phyloP scores from a whole-genome alignment of 2,113 vertebrate species.

The Chloropsis cyanopogon region DNA sequence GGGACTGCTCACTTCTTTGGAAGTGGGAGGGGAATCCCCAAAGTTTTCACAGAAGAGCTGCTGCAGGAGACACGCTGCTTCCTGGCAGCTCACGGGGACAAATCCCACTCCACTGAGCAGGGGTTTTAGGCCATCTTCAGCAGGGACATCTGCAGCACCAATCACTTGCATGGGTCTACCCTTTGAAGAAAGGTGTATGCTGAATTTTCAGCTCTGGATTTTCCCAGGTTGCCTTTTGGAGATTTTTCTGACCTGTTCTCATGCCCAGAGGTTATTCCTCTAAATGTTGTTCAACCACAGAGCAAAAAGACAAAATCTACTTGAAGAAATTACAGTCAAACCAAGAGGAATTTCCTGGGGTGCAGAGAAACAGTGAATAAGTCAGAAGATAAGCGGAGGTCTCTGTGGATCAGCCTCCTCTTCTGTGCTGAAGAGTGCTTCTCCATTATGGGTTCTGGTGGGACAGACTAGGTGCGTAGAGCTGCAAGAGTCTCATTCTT shows the following conservation, averaged over 20 bases:
- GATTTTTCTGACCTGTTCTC: not conserved
- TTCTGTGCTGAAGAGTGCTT: not conserved
- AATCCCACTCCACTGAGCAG: accelerated
- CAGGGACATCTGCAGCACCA: not conserved
- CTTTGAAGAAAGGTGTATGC: not conserved
- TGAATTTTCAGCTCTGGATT: not conserved
- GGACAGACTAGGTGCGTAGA: not conserved
- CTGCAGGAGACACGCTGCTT: accelerated
- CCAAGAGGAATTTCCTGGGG: not conserved
- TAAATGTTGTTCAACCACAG: not conserved
- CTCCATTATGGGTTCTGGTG: not conserved
- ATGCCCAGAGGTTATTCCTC: not conserved
- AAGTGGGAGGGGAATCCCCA: not conserved
- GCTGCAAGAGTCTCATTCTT: not conserved
- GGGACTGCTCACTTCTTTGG: not conserved
- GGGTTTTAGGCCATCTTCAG: not conserved
- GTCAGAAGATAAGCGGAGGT: not conserved
- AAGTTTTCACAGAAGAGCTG: not conserved
- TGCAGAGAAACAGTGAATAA: not conserved
- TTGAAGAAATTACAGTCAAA: not conserved
- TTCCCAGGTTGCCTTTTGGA: not conserved
- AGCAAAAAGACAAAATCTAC: not conserved
- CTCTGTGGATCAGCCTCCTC: not conserved
- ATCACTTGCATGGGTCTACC: not conserved
- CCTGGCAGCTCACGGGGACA: not conserved